A percentile compares a stretch with the other conserved stretches of the same genome.
phyloP scores from a whole-genome alignment of 2,113 vertebrate genomes.

The Platichthys stellatus region DNA sequence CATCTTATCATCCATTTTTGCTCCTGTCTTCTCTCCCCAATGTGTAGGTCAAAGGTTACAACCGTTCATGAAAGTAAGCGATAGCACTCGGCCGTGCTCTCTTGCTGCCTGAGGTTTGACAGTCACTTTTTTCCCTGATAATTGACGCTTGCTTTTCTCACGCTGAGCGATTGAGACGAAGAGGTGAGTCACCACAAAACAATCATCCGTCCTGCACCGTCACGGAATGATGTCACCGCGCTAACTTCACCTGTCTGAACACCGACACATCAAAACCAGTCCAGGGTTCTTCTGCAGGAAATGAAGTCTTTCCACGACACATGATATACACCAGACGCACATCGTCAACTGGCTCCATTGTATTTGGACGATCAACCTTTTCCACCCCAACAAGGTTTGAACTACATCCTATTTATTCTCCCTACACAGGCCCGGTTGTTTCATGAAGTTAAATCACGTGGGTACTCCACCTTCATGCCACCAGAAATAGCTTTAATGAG shows the following conservation, averaged over 20 bases:
- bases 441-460: conserved; percentile 17
- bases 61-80: background rate
- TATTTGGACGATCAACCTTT: background rate
- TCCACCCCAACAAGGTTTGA: conserved; percentile 19
- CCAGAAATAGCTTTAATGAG: conserved; percentile 68
- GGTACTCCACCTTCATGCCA: conserved; percentile 46
- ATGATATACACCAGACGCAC: background rate
- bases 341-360: background rate
- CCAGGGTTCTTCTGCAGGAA: background rate
- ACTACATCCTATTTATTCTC: conserved; percentile 24
- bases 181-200: conserved; percentile 49
- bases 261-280: conserved; percentile 2
- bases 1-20: background rate
- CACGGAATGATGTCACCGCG: conserved; percentile 26
- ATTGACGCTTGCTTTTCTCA: conserved; percentile 36
- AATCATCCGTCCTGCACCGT: conserved; percentile 4
- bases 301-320: background rate
- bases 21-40: background rate
- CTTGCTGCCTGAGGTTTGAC: background rate
- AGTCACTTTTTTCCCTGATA: background rate
- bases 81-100: background rate
- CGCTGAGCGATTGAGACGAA: conserved; percentile 24
- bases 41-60: background rate
- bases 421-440: conserved; percentile 41
- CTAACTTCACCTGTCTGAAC: background rate